These are phyloP conservation scores for Coregonus ussuriensis DNA, from an alignment of 2,797 vertebrate genomes.

Conservation along the genomic window DNA sequence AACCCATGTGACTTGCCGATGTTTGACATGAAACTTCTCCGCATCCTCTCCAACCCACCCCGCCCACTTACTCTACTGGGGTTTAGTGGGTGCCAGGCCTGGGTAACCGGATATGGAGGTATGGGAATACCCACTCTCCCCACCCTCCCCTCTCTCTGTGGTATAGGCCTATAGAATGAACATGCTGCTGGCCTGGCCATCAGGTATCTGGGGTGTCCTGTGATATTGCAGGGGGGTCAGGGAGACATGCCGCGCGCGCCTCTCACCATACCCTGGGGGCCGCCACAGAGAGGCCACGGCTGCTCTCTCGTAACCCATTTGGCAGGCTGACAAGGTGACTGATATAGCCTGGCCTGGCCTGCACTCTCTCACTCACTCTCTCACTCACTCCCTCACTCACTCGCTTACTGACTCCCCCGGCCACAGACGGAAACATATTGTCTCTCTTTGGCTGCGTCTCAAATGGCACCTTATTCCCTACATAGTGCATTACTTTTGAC, in stretches of 20 bases:
- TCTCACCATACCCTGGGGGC: conserved; percentile 23
- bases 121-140: conserved; percentile 52
- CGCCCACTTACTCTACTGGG: neutral
- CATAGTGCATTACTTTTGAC: no score
- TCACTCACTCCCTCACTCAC: conserved; percentile 31
- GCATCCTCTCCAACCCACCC: neutral
- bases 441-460: neutral
- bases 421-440: conserved; percentile 1
- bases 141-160: conserved; percentile 30
- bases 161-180: neutral
- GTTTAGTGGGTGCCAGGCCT: conserved; percentile 39
- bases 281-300: conserved; percentile 11
- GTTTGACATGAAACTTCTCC: conserved; percentile 27
- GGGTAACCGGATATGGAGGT: conserved; percentile 56
- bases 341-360: conserved; percentile 42
- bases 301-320: conserved; percentile 56
- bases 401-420: conserved; percentile 45
- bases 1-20: conserved; percentile 37
- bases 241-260: conserved; percentile 38
- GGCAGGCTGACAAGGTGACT: conserved; percentile 57
- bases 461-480: neutral
- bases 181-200: conserved; percentile 1
- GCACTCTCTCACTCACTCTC: conserved; percentile 54
- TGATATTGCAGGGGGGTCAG: neutral
- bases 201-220: conserved; percentile 28